Evolutionary conservation across 2,888 invertebrate species (phyloP), one percentile per base, ranked within the genome.

Genomic region (Aleiodes leptofemur): DNA sequence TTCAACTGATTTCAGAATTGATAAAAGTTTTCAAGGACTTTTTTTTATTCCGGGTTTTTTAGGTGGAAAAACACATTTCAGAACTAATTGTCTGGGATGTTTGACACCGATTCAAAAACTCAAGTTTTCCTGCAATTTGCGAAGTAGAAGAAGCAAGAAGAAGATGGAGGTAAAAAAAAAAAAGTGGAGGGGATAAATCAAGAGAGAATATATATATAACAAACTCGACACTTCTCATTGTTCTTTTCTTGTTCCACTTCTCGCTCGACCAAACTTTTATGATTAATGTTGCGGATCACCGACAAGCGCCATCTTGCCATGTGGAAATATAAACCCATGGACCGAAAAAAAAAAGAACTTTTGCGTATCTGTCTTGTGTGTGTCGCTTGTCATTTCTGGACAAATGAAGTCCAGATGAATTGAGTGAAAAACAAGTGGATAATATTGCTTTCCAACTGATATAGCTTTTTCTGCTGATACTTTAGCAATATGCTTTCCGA

Each of bases 221-320:
- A 61, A 23, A 23, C 14, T 61, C 38, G 61, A 38, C 61, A 61
- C 61, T 61, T 61, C 61, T 61, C 61, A 43, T 38, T 61, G 61
- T 43, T 61, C 61, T 38, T 61, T 23, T 61, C 61, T 34, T 61
- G 61, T 61, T 61, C 61, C 61, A 61, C 61, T 61, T 61, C 61
- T 61, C 43, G 43, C 61, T 61, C 75, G 71, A 38, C 50, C 53
- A 80, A 79, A 79, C 79, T 78, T 80, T 79, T 80, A 78, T 77
- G 79, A 79, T 80, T 79, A 79, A 80, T 80, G 78, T 77, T 73
- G 69, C 69, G 57, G 59, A 69, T 31, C 59, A 69, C 73, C 69
- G 69, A 73, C 73, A 53, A 50, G 73, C 69, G 50, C 69, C 73
- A 69, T 73, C 69, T 73, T 73, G 73, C 69, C 14, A 38, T 16